phyloP scores from a whole-genome alignment of 1,140 invertebrate species.

The Myzus persicae region DNA sequence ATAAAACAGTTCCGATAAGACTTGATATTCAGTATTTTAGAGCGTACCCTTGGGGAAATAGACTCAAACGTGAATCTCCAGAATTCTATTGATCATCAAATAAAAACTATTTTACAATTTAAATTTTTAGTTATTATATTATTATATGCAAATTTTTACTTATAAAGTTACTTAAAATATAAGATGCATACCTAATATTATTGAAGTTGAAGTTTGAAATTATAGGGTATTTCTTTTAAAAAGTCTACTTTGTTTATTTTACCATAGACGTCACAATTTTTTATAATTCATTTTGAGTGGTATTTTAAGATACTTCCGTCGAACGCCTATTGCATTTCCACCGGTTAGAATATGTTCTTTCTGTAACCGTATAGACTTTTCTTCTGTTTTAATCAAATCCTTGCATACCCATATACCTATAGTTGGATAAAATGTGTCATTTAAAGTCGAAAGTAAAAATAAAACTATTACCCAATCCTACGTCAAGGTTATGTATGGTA shows the following conservation, averaged over 20 bases:
- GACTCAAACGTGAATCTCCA: background rate
- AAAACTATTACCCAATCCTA: background rate
- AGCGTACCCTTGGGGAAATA: background rate
- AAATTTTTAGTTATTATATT: background rate
- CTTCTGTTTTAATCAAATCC: background rate
- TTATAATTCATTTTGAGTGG: background rate
- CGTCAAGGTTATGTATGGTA: background rate
- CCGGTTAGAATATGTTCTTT: background rate
- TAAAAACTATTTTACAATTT: background rate
- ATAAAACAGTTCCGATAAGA: background rate
- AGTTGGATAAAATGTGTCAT: background rate
- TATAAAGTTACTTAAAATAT: no score
- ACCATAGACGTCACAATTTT: background rate
- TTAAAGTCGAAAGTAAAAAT: background rate
- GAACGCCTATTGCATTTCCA: background rate
- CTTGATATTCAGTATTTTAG: background rate
- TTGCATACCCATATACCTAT: background rate
- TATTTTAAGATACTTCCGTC: background rate
- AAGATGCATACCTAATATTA: no score
- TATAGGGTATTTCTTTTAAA: background rate
- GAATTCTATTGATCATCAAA: background rate
- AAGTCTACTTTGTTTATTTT: background rate
- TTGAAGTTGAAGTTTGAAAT: background rate
- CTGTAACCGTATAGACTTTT: background rate
- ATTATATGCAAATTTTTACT: no score